Evolutionary conservation across 1,140 invertebrate species (phyloP).

Genomic region (Listronotus bonariensis): DNA sequence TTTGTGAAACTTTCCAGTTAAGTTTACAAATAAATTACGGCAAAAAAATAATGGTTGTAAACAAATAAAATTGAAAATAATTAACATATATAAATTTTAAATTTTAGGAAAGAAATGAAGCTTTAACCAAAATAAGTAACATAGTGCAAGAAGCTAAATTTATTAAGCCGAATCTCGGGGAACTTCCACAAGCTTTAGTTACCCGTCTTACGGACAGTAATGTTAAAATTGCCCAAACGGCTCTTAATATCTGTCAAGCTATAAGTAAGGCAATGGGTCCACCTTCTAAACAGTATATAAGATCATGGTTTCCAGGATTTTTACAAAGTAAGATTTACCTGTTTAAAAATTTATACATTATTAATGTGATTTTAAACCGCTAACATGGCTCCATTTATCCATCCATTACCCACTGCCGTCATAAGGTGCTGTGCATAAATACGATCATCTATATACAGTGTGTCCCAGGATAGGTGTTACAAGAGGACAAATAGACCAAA

Average conservation of each 20-base stretch:
- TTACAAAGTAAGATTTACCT: neutral
- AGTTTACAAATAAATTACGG: too few species aligned
- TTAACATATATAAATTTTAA: too few species aligned
- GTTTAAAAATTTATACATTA: too few species aligned
- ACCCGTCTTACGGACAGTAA: constrained; percentile 85
- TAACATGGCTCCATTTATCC: neutral
- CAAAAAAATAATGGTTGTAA: neutral
- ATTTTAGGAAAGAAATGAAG: constrained; percentile 68
- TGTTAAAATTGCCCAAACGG: constrained; percentile 83
- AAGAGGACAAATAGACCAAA: too few species aligned
- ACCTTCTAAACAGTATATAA: constrained; percentile 77
- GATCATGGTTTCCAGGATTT: constrained; percentile 45
- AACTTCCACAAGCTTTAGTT: constrained; percentile 78
- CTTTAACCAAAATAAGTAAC: constrained; percentile 74
- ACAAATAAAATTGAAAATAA: neutral
- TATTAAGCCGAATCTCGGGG: constrained; percentile 81
- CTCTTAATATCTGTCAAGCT: constrained; percentile 79
- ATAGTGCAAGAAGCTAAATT: constrained; percentile 79
- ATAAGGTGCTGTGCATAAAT: too few species aligned
- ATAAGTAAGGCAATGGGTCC: constrained; percentile 81
- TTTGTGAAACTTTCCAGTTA: too few species aligned
- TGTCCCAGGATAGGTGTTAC: too few species aligned
- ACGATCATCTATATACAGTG: too few species aligned
- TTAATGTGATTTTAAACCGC: constrained; percentile 1
- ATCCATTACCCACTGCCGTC: too few species aligned